Evolutionary conservation across 1,140 invertebrate species (phyloP).

Genomic region (Macrobrachium rosenbergii): DNA sequence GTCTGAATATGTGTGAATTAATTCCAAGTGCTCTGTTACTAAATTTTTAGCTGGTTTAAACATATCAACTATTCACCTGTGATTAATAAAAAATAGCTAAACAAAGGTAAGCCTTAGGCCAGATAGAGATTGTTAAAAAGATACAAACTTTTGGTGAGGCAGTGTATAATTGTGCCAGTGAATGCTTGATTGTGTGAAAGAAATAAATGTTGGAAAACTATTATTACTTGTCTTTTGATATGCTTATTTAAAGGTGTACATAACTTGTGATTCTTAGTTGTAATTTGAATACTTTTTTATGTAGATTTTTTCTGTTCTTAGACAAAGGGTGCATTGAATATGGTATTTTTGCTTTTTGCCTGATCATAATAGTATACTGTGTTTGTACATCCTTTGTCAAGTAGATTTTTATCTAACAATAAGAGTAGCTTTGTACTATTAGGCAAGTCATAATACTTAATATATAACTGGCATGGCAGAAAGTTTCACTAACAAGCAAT

Average conservation of each 20-base stretch:
- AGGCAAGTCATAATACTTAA: too few relatives aligned
- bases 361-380: not conserved
- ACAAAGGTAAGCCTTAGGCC: too few relatives aligned
- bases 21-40: too few relatives aligned
- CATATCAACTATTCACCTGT: too few relatives aligned
- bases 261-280: slow-evolving; percentile 52
- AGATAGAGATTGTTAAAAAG: too few relatives aligned
- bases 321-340: slow-evolving; percentile 8
- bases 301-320: slow-evolving; percentile 8
- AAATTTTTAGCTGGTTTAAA: too few relatives aligned
- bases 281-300: slow-evolving; percentile 60
- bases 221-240: slow-evolving; percentile 17
- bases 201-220: slow-evolving; percentile 7
- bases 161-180: not conserved
- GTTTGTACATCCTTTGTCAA: not conserved
- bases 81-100: too few relatives aligned
- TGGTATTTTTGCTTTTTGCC: not conserved
- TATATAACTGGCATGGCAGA: too few relatives aligned
- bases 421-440: too few relatives aligned
- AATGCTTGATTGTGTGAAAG: not conserved
- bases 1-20: too few relatives aligned
- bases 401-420: not conserved
- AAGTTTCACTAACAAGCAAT: too few relatives aligned
- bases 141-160: too few relatives aligned
- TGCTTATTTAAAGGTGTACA: slow-evolving; percentile 49